These are phyloP conservation scores for Apodemia duryi DNA, from an alignment of 2,888 invertebrate genomes.

Conservation along the genomic window DNA sequence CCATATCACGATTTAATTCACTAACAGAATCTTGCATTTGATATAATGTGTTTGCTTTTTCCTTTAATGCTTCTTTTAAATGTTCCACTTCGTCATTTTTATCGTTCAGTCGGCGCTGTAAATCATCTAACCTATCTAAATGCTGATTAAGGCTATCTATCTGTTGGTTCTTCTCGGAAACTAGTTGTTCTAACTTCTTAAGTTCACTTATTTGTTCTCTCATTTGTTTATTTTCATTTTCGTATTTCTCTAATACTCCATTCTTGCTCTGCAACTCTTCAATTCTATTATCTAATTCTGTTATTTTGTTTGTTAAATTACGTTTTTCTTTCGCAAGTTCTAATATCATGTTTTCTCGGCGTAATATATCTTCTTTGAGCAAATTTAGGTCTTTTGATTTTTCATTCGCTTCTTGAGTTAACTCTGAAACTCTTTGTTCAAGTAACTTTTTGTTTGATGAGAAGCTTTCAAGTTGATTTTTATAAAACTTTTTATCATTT, in stretches of 20 bases:
- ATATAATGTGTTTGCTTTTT: constrained; percentile 63
- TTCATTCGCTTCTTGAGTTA: constrained; percentile 75
- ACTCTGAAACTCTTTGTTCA: constrained; percentile 77
- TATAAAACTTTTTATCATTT: constrained; percentile 77
- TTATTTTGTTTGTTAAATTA: constrained; percentile 64
- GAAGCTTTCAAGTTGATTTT: constrained; percentile 74
- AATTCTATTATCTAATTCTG: constrained; percentile 64
- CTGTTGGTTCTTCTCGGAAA: constrained; percentile 77
- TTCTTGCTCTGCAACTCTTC: constrained; percentile 69
- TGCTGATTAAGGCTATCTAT: constrained; percentile 74
- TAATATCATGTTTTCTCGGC: constrained; percentile 79
- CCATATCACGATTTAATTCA: constrained; percentile 54
- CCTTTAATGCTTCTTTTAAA: constrained; percentile 68
- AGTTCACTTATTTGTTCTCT: constrained; percentile 69
- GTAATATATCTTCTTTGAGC: constrained; percentile 76
- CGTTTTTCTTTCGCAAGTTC: constrained; percentile 79
- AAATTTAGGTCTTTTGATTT: constrained; percentile 73
- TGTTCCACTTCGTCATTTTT: constrained; percentile 68
- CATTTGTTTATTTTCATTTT: constrained; percentile 66
- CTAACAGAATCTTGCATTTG: constrained; percentile 60
- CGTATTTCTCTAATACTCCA: constrained; percentile 52
- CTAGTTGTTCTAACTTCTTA: constrained; percentile 71
- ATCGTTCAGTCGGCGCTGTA: constrained; percentile 72
- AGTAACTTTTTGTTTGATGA: constrained; percentile 73
- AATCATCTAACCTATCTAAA: constrained; percentile 64